Percentiles rank a stretch among this genome's conserved stretches.
Evolutionary conservation across 92 coral and sea anemone species (phyloP).

Genomic region (Blastomussa wellsi): DNA sequence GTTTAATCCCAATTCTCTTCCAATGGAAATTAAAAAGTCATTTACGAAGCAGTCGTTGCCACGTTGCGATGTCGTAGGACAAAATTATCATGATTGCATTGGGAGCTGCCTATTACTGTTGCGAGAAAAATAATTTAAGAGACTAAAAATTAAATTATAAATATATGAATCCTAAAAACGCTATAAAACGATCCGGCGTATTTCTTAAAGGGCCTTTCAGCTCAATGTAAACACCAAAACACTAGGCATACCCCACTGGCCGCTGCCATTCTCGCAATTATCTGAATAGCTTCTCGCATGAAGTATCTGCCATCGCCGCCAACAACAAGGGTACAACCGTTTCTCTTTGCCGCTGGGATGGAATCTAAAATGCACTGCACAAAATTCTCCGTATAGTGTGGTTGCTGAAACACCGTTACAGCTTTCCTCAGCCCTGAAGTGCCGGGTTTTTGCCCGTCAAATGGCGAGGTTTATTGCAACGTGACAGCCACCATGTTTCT

Average conservation of each 20-base stretch:
- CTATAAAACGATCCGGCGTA: background rate
- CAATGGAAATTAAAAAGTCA: background rate
- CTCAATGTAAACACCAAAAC: background rate
- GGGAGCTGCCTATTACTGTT: too few species aligned
- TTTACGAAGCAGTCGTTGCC: background rate
- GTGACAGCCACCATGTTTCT: slow-evolving; percentile 52
- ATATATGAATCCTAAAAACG: too few species aligned
- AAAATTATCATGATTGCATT: background rate
- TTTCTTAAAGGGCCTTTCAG: too few species aligned
- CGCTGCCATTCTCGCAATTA: slow-evolving; percentile 88
- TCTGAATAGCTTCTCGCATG: slow-evolving; percentile 87
- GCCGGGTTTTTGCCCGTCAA: slow-evolving; percentile 96
- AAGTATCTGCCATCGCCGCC: slow-evolving; percentile 98
- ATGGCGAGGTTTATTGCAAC: slow-evolving; percentile 70
- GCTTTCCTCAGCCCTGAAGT: slow-evolving; percentile 94
- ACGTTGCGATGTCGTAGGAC: background rate
- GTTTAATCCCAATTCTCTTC: background rate
- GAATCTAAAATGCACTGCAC: slow-evolving; percentile 92
- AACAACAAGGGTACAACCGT: slow-evolving; percentile 83
- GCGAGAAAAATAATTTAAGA: too few species aligned
- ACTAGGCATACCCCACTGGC: slow-evolving; percentile 80
- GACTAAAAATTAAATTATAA: too few species aligned
- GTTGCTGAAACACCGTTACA: slow-evolving; percentile 81
- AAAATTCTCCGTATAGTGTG: slow-evolving; percentile 95
- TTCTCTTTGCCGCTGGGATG: slow-evolving; percentile 78